Evolutionary conservation across 2,113 vertebrate species (phyloP).

Genomic region (Jaculus jaculus): DNA sequence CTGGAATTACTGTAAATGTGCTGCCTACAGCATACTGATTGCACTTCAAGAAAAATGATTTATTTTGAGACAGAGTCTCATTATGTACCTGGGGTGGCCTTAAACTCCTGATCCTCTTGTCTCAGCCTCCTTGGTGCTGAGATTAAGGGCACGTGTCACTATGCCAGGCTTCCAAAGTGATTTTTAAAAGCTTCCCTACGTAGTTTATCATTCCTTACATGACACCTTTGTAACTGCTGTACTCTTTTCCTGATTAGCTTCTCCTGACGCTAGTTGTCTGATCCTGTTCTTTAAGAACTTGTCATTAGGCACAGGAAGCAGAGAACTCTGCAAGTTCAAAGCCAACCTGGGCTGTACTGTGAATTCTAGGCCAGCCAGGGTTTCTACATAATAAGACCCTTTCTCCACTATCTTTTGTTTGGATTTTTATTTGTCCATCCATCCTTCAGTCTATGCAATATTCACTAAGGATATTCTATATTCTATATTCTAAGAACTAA

Average conservation of each 20-base stretch:
- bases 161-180: background rate
- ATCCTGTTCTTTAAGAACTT: slow-evolving; percentile 8
- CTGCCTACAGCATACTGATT: background rate
- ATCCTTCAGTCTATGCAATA: background rate
- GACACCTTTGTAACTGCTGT: background rate
- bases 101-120: background rate
- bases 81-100: background rate
- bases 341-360: too few relatives aligned
- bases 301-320: background rate
- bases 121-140: background rate
- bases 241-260: background rate
- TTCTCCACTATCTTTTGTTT: background rate
- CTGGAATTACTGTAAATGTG: background rate
- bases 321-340: too few relatives aligned
- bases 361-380: too few relatives aligned
- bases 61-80: background rate
- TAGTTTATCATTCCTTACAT: background rate
- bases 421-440: background rate
- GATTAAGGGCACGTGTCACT: background rate
- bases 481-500: background rate
- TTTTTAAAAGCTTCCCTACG: background rate
- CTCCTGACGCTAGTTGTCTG: background rate
- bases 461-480: background rate
- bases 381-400: background rate
- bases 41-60: background rate